Evolutionary conservation across 2,888 invertebrate genomes (phyloP).

Genomic region (Pollenia amentaria): DNA sequence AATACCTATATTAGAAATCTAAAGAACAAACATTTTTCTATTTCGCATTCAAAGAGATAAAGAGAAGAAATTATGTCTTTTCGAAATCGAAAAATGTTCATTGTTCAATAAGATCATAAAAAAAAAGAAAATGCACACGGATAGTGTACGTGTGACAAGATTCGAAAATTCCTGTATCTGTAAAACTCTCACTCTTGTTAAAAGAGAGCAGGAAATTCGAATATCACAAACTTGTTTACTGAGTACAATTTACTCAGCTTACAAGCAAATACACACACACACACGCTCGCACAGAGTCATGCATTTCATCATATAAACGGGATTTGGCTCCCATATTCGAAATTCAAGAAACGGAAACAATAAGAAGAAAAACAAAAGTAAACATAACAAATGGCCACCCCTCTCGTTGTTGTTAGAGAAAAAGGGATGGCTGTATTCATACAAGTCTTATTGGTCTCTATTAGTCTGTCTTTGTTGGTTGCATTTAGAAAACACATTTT

Average conservation of each 20-base stretch:
- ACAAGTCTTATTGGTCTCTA: constrained; percentile 18
- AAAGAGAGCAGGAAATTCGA: constrained; percentile 45
- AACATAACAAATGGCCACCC: constrained; percentile 63
- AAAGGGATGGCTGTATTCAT: constrained; percentile 2
- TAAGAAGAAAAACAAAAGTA: constrained; percentile 4
- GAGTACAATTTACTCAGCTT: not conserved
- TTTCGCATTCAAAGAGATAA: not conserved
- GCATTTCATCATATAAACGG: not conserved
- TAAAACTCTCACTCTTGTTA: constrained; percentile 3
- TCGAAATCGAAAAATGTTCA: constrained; percentile 16
- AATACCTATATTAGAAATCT: constrained; percentile 30
- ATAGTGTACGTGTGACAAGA: constrained; percentile 60
- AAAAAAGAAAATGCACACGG: constrained; percentile 50
- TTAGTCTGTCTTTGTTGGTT: constrained; percentile 31
- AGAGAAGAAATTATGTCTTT: not conserved
- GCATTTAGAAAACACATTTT: constrained; percentile 23
- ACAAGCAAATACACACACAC: not conserved
- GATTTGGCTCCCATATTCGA: constrained; percentile 67
- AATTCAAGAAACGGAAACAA: constrained; percentile 43
- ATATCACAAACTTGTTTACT: constrained; percentile 50
- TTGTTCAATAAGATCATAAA: constrained; percentile 52
- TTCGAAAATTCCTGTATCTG: constrained; percentile 21
- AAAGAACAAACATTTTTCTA: not conserved
- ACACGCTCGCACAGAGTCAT: not conserved
- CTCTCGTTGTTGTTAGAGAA: not conserved